Evolutionary conservation across 2,888 invertebrate genomes (phyloP).

Genomic region (Phania funesta): DNA sequence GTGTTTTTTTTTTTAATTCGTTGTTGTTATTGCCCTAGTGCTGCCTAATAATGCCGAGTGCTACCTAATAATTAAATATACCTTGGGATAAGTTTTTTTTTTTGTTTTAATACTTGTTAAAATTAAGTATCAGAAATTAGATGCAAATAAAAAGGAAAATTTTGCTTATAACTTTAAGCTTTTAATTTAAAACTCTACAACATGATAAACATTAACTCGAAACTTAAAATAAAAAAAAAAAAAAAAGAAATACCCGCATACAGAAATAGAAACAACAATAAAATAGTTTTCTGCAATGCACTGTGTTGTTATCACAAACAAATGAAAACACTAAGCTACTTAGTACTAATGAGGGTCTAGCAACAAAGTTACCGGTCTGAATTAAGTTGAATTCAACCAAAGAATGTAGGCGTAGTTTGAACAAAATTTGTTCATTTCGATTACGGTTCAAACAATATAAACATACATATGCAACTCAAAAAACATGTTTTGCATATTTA

Average conservation of each 20-base stretch:
- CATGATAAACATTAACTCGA: not conserved
- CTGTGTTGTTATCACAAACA: not conserved
- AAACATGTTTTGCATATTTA: not conserved
- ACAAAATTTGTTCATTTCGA: not conserved
- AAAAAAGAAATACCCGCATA: not conserved
- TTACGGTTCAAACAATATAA: not conserved
- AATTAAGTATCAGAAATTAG: too few species aligned
- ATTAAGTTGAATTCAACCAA: not conserved
- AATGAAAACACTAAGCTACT: not conserved
- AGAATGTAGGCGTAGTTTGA: not conserved
- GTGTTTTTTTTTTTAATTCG: too few species aligned
- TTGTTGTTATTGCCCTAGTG: too few species aligned
- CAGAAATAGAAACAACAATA: not conserved
- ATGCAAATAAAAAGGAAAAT: not conserved
- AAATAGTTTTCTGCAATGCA: not conserved
- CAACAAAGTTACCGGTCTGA: not conserved
- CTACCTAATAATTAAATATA: too few species aligned
- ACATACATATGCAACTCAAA: not conserved
- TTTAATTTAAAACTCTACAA: too few species aligned
- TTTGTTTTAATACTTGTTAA: too few species aligned
- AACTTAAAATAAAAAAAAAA: not conserved
- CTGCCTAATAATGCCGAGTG: too few species aligned
- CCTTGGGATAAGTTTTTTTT: too few species aligned
- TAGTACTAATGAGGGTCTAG: not conserved
- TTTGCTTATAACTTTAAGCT: too few species aligned